A percentile compares a stretch with the other conserved stretches of the same genome.
phyloP scores from a whole-genome alignment of 1,140 invertebrate species.

The Drosophila pallidifrons region DNA sequence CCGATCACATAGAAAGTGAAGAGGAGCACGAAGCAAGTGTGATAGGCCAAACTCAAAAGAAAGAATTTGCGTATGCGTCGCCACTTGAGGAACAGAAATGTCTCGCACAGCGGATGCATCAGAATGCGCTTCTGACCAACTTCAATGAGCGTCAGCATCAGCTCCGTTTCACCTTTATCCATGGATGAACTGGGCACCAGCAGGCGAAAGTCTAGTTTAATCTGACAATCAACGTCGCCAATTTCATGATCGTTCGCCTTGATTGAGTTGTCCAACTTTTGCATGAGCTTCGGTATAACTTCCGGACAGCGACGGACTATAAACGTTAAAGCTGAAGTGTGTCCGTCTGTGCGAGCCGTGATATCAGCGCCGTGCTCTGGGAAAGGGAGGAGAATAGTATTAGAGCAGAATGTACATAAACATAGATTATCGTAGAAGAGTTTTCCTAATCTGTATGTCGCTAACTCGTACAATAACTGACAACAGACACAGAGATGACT shows the following conservation, averaged over 20 bases:
- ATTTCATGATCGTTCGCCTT: slow-evolving; percentile 92
- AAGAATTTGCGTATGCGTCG: slow-evolving; percentile 93
- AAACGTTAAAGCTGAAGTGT: slow-evolving; percentile 91
- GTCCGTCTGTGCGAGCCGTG: slow-evolving; percentile 91
- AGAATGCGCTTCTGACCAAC: slow-evolving; percentile 91
- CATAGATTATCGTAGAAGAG: no score
- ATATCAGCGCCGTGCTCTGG: slow-evolving; percentile 92
- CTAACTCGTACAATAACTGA: no score
- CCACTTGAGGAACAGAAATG: slow-evolving; percentile 93
- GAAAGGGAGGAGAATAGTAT: slow-evolving; percentile 11
- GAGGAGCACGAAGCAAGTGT: slow-evolving; percentile 90
- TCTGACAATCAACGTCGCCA: slow-evolving; percentile 92
- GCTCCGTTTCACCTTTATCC: slow-evolving; percentile 89
- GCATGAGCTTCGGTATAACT: slow-evolving; percentile 89
- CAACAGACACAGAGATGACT: no score
- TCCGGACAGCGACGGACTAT: slow-evolving; percentile 93
- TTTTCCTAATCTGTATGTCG: no score
- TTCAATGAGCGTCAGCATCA: slow-evolving; percentile 91
- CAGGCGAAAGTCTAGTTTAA: slow-evolving; percentile 91
- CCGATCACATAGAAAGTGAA: slow-evolving; percentile 90
- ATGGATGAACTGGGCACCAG: slow-evolving; percentile 87
- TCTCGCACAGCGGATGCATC: slow-evolving; percentile 92
- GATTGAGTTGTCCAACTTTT: slow-evolving; percentile 91
- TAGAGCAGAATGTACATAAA: no score
- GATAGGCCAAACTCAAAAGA: slow-evolving; percentile 91